Base-by-base conservation (phyloP, 2,797 vertebrate species). In the Cyprinodon diabolis region DNA sequence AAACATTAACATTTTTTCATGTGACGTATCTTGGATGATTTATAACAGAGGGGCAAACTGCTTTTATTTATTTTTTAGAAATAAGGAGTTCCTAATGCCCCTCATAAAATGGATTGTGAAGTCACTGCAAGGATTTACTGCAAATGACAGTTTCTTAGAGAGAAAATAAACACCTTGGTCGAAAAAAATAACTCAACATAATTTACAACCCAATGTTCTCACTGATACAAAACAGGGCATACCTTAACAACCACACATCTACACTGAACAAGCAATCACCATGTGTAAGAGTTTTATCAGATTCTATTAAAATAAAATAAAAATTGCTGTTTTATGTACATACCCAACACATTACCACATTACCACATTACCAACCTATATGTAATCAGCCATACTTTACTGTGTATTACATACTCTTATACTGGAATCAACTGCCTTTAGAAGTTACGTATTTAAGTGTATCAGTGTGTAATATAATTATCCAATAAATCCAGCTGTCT, bases 61-160 rank as follows among this genome's bases (percentile, higher is more conserved):
- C 54, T 47, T 9, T 60, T 63, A 45, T 76, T 70, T 87, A 72
- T 81, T 86, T 66, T 70, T 2, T 75, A 72, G 25, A n/a, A 62
- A 40, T 63, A 75, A 2, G 17, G 3, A 74, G 35, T 49, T 60
- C 68, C 54, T 70, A 37, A 60, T n/a, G 1, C 47, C 47, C 69
- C 56, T 6, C 47, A 37, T 49, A 49, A 43, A 40, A 70, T 69
- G 37, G 51, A n/a, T 66, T 75, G 9, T 45, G 60, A 72, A 15
- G 11, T 69, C 45, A 45, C 30, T 13, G 11, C 15, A 35, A 37
- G 23, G 9, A 84, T 81, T 78, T 69, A 77, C 43, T 71, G 37
- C 43, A 23, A 25, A 11, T 25, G 60, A 7, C 43, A 52, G 49
- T 67, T 66, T 69, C 49, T 66, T 9, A 30, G 60, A 43, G 45